Evolutionary conservation across 2,888 invertebrate species (phyloP), one percentile per base, ranked within the genome.

Genomic region (Hetaerina titia): DNA sequence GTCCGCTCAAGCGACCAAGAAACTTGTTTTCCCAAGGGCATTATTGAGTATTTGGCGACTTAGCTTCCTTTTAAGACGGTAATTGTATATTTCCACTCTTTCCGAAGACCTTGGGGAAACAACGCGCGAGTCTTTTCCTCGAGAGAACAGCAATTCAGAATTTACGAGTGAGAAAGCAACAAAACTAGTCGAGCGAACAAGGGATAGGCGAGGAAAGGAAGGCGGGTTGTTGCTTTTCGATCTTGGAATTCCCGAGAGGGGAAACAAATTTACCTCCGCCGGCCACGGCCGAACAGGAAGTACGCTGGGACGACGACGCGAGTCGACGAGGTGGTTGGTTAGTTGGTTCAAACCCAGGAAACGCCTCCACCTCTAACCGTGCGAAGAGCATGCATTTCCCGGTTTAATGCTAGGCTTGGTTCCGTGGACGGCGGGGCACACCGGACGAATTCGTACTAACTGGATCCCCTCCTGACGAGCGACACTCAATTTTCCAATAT

Each of bases 1-100:
- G 81, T 31, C 25, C 11, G 81, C 81, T 31, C 81, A 81, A 31
- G 81, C 31, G 13, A 31, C 81, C 81, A 31, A 31, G 81, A 81
- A 81, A 81, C 81, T 25, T 81, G 81, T 81, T 81, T 31, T 81
- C 81, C 81, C 81, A 81, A 81, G 81, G 81, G 11, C 81, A 81
- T 31, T 31, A 81, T 31, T 31, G 81, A 81, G 81, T 81, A 81
- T 81, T 81, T 81, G 31, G 81, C 81, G 81, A 81, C 31, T 81
- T 81, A 81, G 81, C 81, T 81, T 81, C 81, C 81, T 31, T 81
- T 81, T 81, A 81, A 25, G 81, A 81, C 25, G 31, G 81, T 81
- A 81, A 81, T 81, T 81, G 81, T 81, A 31, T 31, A 81, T 81
- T 81, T 81, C 81, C 81, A 81, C 81, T 81, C 81, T 25, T 22